Conservation (phyloP, 1,140 invertebrate genomes). For the Tetramorium alpestre region DNA sequence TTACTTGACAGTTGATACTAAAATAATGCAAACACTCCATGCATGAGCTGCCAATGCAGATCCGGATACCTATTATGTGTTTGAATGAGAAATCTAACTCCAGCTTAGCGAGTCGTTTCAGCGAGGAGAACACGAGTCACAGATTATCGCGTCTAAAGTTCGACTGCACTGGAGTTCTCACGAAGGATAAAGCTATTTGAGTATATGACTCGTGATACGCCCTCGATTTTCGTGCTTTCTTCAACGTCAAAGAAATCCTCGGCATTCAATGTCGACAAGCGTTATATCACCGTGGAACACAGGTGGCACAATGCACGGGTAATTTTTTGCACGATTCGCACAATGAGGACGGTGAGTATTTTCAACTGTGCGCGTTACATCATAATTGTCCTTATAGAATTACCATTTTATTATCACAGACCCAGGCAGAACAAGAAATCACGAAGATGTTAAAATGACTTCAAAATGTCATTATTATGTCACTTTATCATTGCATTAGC, state of each 20-base stretch:
- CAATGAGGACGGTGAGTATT: neutral
- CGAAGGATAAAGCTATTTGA: slow-evolving; percentile 31
- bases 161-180: slow-evolving; percentile 6
- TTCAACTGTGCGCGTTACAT: neutral
- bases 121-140: slow-evolving; percentile 15
- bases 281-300: neutral
- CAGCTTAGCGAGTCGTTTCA: slow-evolving; percentile 29
- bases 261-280: slow-evolving; percentile 21
- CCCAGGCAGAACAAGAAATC: no score
- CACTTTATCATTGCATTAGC: no score
- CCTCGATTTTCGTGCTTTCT: slow-evolving; percentile 26
- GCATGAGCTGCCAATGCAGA: slow-evolving; percentile 33
- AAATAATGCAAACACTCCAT: slow-evolving; percentile 37
- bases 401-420: neutral
- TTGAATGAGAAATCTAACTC: slow-evolving; percentile 42
- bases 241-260: slow-evolving; percentile 26
- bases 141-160: slow-evolving; percentile 55
- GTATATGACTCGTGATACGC: neutral
- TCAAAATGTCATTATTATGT: no score
- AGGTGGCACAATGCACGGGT: neutral
- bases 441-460: no score
- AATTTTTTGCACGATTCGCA: slow-evolving; percentile 1
- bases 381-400: neutral
- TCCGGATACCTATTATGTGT: slow-evolving; percentile 33
- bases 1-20: neutral